Base-by-base conservation (phyloP, 2,797 vertebrate genomes). In the Alauda arvensis region DNA sequence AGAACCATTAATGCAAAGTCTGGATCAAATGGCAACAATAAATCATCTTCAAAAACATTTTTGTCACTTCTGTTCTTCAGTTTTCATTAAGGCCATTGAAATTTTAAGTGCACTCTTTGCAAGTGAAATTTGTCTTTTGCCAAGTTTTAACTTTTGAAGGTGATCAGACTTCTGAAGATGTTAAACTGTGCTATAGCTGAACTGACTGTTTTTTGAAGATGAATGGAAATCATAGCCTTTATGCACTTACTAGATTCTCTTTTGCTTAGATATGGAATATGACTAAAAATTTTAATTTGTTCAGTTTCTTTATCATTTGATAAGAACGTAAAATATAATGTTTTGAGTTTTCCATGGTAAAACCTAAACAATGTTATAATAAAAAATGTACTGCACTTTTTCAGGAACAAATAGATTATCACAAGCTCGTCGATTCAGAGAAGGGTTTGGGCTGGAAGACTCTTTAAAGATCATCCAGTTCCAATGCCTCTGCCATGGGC, bases 81-180 rank as follows among this genome's bases (percentile, higher is more conserved):
- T 69, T 94, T 91, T 81, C 25, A 69, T 91, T 82, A 90, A 29
- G 8, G 26, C 29, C 91, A 71, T 29, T 83, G 66, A 88, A 80
- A 46, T 55, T 77, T 92, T 70, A 61, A 89, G 14, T 45, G 63
- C 12, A 90, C 55, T 82, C n/a, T 88, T 60, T 80, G 31, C n/a
- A 83, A 77, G 33, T 31, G 45, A 88, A 87, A 81, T 90, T 51
- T 77, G 18, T n/a, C 16, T 80, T 87, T 82, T 88, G 19, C 40
- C 45, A 26, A 18, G 4, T 63, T 91, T 77, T 78, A 55, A 61
- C 16, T 89, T 60, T 23, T 66, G 49, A 84, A 53, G 21, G 37
- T 81, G 53, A 76, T 79, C 39, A 63, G 61, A 61, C 31, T 69
- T 79, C 63, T 31, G 62, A 20, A 91, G 91, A 85, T 18, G 17